These are phyloP conservation scores for Drosophila lacteicornis DNA, from an alignment of 1,140 invertebrate genomes.

Conservation along the genomic window DNA sequence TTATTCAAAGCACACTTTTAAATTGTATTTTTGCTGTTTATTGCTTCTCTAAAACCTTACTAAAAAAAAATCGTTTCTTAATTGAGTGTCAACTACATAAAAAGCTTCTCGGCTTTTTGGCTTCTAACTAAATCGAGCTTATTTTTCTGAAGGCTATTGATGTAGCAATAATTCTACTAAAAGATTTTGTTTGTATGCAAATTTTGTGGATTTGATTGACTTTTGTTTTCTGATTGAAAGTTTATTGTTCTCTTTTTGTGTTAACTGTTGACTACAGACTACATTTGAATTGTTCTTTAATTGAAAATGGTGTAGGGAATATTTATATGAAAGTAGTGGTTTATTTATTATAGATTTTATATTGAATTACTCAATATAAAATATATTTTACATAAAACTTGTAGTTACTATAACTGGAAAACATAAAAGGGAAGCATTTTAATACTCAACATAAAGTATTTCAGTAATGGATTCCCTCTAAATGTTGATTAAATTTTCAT, in stretches of 20 bases:
- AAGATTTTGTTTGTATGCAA: conserved; percentile 6
- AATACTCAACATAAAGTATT: neutral
- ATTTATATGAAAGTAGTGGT: neutral
- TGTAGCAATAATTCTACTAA: neutral
- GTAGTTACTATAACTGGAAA: no score
- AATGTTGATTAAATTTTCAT: conserved; percentile 1
- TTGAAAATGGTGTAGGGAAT: neutral
- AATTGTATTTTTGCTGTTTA: conserved; percentile 21
- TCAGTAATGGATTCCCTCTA: neutral
- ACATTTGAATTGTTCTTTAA: neutral
- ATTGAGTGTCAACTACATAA: conserved; percentile 30
- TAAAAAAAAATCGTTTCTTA: conserved; percentile 29
- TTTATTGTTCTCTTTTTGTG: neutral
- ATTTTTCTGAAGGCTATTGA: neutral
- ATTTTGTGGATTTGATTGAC: conserved; percentile 1
- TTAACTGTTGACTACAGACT: neutral
- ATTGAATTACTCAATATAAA: neutral
- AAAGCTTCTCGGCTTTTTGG: conserved; percentile 14
- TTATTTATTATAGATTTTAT: neutral
- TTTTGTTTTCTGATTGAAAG: neutral
- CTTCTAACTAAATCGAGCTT: conserved; percentile 4
- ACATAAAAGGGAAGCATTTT: no score
- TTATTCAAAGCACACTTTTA: conserved; percentile 13
- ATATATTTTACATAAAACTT: neutral
- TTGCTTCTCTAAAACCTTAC: conserved; percentile 6